phyloP scores from a whole-genome alignment of 2,888 invertebrate species.

The Crepidodera aurea region DNA sequence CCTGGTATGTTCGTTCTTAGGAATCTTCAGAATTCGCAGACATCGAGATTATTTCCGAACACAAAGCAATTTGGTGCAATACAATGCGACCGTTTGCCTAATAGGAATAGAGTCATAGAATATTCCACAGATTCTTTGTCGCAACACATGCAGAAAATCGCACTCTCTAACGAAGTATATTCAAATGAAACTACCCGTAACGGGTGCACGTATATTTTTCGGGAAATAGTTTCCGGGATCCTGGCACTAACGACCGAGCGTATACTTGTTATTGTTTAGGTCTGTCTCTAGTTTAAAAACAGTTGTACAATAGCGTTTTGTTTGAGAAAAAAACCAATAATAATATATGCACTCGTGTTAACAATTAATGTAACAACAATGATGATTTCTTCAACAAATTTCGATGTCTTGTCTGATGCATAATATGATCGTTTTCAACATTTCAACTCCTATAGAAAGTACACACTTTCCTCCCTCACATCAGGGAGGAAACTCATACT shows the following conservation, averaged over 20 bases:
- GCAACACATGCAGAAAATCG: constrained; percentile 31
- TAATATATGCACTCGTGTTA: too few species aligned
- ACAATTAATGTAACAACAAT: too few species aligned
- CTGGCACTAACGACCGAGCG: constrained; percentile 5
- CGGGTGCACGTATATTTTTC: constrained; percentile 17
- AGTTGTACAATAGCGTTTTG: too few species aligned
- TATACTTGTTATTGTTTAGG: background rate
- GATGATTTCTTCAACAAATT: too few species aligned
- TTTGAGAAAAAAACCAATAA: too few species aligned
- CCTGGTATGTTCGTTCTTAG: background rate
- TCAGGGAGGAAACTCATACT: too few species aligned
- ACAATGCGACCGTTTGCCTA: constrained; percentile 21
- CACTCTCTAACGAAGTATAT: constrained; percentile 29
- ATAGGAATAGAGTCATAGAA: constrained; percentile 21
- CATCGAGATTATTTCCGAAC: constrained; percentile 15
- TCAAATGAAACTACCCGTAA: constrained; percentile 32
- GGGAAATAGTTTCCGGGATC: constrained; percentile 20
- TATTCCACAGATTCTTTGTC: constrained; percentile 23
- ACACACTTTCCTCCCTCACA: too few species aligned
- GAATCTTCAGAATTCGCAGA: background rate
- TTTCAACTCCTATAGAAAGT: too few species aligned
- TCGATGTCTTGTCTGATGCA: too few species aligned
- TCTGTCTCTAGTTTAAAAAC: background rate
- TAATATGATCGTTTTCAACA: too few species aligned
- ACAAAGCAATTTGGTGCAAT: constrained; percentile 15